Base-by-base conservation (phyloP, 2,113 vertebrate species). In the Paedocypris sp. region DNA sequence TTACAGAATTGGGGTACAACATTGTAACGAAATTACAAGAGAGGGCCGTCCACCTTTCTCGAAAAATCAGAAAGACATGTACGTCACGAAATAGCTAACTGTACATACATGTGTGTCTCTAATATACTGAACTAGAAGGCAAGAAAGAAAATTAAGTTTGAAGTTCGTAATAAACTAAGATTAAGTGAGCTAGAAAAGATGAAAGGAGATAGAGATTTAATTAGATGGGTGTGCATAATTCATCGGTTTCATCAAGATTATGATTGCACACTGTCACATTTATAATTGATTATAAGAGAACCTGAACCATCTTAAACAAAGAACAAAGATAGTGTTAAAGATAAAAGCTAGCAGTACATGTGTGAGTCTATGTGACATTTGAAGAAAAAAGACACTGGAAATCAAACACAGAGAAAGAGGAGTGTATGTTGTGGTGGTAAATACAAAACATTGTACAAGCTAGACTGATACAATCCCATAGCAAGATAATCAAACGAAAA, bases 181-280 rank as follows among this genome's bases (percentile, higher is more conserved):
- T 47, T 10, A 28, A 49, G 52, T 29, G 41, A 35, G 57, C 16
- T 39, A 49, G 36, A 19, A 35, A 59, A 57, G 35, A 41, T 41
- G 45, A 52, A 52, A 45, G 6, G 12, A 26, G 41, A 48, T 35
- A 48, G 25, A 35, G n/a, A 38, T 54, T 67, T 67, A 61, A 67
- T 67, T 61, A 67, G 58, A 38, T 39, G 49, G 54, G 41, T 29
- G 49, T 41, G 41, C 58, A 54, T 67, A 61, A 67, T 67, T 67
- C 51, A 67, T 67, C 33, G 25, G 18, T 33, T 61, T 52, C 49
- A 47, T 67, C 57, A 35, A 56, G 61, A 47, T 46, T 29, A 42
- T 54, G 61, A 64, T 54, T 56, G 49, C 49, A 23, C 25, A 16
- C 41, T 59, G 32, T 45, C 33, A 59, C 25, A 54, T 61, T 48